These are phyloP conservation scores for Scortum barcoo DNA, from an alignment of 2,113 vertebrate genomes.

Conservation along the genomic window DNA sequence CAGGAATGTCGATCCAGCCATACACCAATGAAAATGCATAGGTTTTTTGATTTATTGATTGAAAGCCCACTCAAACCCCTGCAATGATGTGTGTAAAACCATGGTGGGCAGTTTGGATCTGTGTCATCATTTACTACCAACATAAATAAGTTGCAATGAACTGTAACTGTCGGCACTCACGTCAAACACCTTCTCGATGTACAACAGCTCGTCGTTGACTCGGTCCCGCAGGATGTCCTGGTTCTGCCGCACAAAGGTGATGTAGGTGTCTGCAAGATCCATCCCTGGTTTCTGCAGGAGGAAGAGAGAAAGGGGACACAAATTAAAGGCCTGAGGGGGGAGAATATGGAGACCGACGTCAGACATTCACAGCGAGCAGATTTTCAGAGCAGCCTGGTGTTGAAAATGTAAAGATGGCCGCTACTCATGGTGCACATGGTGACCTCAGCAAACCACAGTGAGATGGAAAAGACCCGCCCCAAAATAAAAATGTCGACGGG, in stretches of 20 bases:
- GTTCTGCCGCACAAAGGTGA: constrained; percentile 96
- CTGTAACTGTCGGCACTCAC: constrained; percentile 85
- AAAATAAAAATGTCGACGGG: neutral
- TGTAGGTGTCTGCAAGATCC: constrained; percentile 97
- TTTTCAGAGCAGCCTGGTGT: neutral
- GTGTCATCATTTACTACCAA: no score
- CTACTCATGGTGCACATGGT: neutral
- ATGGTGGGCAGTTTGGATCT: no score
- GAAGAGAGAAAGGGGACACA: constrained; percentile 38
- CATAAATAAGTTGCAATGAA: neutral
- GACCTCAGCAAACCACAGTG: neutral
- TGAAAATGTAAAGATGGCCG: constrained; percentile 8
- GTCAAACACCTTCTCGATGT: constrained; percentile 93
- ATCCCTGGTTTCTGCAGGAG: constrained; percentile 92
- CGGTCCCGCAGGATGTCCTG: constrained; percentile 96
- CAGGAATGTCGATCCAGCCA: no score
- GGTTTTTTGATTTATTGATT: no score
- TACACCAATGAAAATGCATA: no score
- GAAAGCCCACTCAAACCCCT: no score
- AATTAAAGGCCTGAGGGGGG: constrained; percentile 24
- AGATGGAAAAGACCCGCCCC: neutral
- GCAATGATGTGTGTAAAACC: no score
- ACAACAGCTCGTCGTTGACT: constrained; percentile 95
- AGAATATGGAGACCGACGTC: neutral
- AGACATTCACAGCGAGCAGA: constrained; percentile 1